Percentiles rank a stretch among this genome's conserved stretches.
Conservation (phyloP, 2,797 vertebrate genomes). For the Cirrhinus mrigala region DNA sequence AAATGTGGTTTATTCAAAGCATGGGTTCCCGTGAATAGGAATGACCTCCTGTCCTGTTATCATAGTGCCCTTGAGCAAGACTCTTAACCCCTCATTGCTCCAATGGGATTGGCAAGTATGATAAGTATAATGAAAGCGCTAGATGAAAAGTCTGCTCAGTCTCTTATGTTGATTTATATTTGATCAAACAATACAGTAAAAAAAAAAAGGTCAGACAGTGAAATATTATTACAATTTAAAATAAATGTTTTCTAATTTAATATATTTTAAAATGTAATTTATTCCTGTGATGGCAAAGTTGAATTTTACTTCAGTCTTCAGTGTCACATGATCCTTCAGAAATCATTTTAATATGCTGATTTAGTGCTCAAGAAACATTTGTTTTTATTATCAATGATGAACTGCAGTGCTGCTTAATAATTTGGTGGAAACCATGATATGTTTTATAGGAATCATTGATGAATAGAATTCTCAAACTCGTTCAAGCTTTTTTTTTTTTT, state of each 20-base stretch:
- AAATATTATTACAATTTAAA: background rate
- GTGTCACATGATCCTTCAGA: background rate
- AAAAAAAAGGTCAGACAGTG: background rate
- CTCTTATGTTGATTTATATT: background rate
- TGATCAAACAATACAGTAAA: background rate
- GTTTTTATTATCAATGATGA: background rate
- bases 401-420: background rate
- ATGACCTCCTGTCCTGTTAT: slow-evolving; percentile 17
- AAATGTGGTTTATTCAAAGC: background rate
- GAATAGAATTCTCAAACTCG: too few relatives aligned
- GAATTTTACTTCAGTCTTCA: background rate
- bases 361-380: background rate
- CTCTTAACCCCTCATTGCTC: slow-evolving; percentile 11
- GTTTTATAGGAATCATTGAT: background rate
- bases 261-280: background rate
- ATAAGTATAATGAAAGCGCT: slow-evolving; percentile 1
- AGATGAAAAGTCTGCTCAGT: background rate
- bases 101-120: background rate
- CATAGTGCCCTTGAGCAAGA: slow-evolving; percentile 3
- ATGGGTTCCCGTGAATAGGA: background rate
- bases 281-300: background rate
- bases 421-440: background rate
- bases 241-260: background rate
- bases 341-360: background rate
- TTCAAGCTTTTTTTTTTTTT: background rate